These are phyloP conservation scores for Brachynemurus nebulosus DNA, from an alignment of 2,888 invertebrate genomes.

Conservation along the genomic window DNA sequence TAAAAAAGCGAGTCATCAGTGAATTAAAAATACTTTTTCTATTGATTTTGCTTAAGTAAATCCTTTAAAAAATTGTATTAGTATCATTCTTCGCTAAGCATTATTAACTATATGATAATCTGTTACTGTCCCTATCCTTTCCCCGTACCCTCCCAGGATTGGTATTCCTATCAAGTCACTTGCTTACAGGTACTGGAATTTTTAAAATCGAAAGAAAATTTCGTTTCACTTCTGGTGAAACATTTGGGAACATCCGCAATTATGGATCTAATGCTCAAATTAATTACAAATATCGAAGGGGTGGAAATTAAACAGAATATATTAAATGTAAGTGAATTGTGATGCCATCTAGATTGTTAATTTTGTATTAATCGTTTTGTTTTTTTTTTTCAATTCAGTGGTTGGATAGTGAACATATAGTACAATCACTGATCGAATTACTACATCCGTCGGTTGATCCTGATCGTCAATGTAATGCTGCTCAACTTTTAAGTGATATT, in stretches of 20 bases:
- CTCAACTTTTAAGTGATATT: conserved; percentile 79
- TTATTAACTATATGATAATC: conserved; percentile 5
- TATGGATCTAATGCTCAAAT: conserved; percentile 79
- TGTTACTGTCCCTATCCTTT: conserved; percentile 10
- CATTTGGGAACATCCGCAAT: conserved; percentile 91
- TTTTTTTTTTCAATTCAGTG: too few species aligned
- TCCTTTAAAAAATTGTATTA: neutral
- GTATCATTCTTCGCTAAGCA: neutral
- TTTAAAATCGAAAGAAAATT: conserved; percentile 73
- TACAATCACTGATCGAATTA: conserved; percentile 60
- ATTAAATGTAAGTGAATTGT: conserved; percentile 43
- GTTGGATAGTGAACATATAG: conserved; percentile 76
- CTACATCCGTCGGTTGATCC: conserved; percentile 50
- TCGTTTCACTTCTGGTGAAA: conserved; percentile 72
- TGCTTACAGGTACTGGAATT: conserved; percentile 87
- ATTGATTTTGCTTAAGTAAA: too few species aligned
- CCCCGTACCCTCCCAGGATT: conserved; percentile 46
- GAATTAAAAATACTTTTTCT: too few species aligned
- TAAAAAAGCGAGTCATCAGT: too few species aligned
- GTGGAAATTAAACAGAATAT: conserved; percentile 56
- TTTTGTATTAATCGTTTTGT: too few species aligned
- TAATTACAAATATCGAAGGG: conserved; percentile 71
- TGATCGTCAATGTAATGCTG: conserved; percentile 73
- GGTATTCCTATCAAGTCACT: conserved; percentile 84
- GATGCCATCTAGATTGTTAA: too few species aligned